Evolutionary conservation across 1,140 invertebrate species (phyloP).

Genomic region (Leptestheria dahalacensis): DNA sequence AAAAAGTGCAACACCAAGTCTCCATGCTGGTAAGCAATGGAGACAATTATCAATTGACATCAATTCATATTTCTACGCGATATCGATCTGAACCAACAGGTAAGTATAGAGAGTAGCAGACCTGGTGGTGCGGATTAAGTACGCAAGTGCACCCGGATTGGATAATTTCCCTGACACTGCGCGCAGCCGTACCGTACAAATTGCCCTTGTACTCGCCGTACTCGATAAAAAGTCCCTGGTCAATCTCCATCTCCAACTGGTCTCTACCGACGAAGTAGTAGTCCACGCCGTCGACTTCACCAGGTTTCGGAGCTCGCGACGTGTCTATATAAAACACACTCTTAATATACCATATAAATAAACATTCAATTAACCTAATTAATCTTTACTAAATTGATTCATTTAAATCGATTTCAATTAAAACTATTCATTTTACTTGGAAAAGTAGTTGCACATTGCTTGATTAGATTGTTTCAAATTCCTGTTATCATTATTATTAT

Average conservation of each 20-base stretch:
- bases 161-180: slow-evolving; percentile 74
- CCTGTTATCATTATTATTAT: too few relatives aligned
- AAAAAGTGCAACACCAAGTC: background rate
- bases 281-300: slow-evolving; percentile 83
- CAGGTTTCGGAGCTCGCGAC: slow-evolving; percentile 58
- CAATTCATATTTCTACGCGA: background rate
- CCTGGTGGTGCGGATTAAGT: slow-evolving; percentile 82
- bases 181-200: slow-evolving; percentile 83
- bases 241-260: slow-evolving; percentile 82
- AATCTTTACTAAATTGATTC: too few relatives aligned
- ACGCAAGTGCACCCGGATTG: slow-evolving; percentile 78
- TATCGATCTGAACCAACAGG: too few relatives aligned
- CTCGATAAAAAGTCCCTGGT: slow-evolving; percentile 81
- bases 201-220: slow-evolving; percentile 95
- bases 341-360: background rate
- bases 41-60: background rate
- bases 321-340: slow-evolving; percentile 51
- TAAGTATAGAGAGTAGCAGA: slow-evolving; percentile 23
- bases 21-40: too few relatives aligned
- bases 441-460: too few relatives aligned
- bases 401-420: too few relatives aligned
- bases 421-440: too few relatives aligned
- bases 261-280: slow-evolving; percentile 83
- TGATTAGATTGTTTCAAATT: too few relatives aligned
- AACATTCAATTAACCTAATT: too few relatives aligned